A percentile compares a stretch with the other conserved stretches of the same genome.
phyloP scores from a whole-genome alignment of 2,113 vertebrate species.

The Gavia stellata region DNA sequence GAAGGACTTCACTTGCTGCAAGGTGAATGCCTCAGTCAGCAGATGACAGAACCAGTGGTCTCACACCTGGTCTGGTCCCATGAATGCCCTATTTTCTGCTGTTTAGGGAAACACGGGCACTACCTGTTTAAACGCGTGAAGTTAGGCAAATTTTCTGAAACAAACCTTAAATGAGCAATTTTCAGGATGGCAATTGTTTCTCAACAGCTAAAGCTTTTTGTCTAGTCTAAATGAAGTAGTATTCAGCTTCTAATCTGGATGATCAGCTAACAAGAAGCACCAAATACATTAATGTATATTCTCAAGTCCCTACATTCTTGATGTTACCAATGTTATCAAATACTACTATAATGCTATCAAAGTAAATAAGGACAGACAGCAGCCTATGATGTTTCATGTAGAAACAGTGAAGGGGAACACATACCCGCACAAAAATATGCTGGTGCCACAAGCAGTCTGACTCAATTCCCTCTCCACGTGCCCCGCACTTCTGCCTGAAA shows the following conservation, averaged over 20 bases:
- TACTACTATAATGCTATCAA: not conserved
- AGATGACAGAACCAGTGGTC: not conserved
- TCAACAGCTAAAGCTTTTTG: not conserved
- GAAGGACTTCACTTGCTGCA: not conserved
- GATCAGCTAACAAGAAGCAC: not conserved
- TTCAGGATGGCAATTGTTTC: not conserved
- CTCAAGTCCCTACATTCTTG: not conserved
- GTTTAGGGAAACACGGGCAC: not conserved
- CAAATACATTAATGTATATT: not conserved
- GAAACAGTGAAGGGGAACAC: not conserved
- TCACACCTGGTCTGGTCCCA: not conserved
- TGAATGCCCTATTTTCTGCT: not conserved
- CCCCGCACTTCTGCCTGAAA: not conserved
- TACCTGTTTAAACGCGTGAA: not conserved
- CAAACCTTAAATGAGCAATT: not conserved
- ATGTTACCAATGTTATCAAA: not conserved
- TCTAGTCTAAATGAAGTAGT: not conserved
- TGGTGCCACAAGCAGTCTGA: not conserved
- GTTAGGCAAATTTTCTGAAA: not conserved
- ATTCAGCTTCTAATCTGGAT: not conserved
- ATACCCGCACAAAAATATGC: not conserved
- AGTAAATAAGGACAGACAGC: not conserved
- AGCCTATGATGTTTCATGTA: not conserved
- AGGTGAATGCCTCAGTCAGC: not conserved
- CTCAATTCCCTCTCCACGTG: rapidly evolving